Percentiles rank a stretch among this genome's conserved stretches.
phyloP scores from a whole-genome alignment of 2,888 invertebrate genomes.

The Mythimna lalbum region DNA sequence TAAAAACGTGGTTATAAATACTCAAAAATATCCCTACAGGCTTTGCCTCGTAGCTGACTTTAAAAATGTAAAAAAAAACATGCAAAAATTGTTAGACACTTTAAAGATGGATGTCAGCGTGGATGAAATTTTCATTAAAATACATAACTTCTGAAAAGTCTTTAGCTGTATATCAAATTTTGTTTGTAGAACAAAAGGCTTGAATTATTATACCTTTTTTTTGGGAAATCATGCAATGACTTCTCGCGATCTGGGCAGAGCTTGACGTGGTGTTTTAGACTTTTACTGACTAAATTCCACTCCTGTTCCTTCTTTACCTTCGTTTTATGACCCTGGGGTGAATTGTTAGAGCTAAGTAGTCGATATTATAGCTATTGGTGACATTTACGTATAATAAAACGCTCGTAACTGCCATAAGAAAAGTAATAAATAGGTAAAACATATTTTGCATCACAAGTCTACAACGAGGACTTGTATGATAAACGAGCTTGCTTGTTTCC shows the following conservation, averaged over 20 bases:
- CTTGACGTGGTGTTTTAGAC: too few relatives aligned
- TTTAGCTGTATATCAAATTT: not conserved
- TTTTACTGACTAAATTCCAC: too few relatives aligned
- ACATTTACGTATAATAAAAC: too few relatives aligned
- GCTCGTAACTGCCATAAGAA: too few relatives aligned
- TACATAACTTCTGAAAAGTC: conserved; percentile 3
- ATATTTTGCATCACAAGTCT: too few relatives aligned
- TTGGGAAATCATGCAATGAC: too few relatives aligned
- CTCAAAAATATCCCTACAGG: not conserved
- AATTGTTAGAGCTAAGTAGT: not conserved
- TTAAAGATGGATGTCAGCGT: conserved; percentile 2
- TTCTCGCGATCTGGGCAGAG: too few relatives aligned
- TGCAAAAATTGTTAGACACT: conserved; percentile 9
- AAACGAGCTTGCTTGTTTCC: not conserved
- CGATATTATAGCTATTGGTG: too few relatives aligned
- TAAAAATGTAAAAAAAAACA: conserved; percentile 1
- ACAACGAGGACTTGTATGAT: too few relatives aligned
- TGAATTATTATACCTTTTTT: not conserved
- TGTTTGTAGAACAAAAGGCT: not conserved
- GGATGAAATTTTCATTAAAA: not conserved
- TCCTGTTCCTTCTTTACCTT: too few relatives aligned
- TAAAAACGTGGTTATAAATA: not conserved
- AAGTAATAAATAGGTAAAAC: too few relatives aligned
- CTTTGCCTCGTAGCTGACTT: not conserved
- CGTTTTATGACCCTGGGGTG: too few relatives aligned